Base-by-base conservation (phyloP, 2,797 vertebrate genomes). In the Synanceia verrucosa region DNA sequence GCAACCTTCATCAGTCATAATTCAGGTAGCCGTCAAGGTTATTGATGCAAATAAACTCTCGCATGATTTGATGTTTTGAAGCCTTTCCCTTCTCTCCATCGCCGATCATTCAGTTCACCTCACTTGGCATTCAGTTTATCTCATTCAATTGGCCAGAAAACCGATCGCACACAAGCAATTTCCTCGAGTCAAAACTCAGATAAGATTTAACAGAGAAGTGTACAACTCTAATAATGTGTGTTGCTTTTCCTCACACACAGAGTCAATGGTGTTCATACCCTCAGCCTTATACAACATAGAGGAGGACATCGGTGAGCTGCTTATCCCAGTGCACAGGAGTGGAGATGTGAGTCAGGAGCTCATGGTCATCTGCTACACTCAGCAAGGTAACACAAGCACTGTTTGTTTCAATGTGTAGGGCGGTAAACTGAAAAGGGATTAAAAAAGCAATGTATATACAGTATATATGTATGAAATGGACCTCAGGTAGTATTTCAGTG, bases 341-440 rank as follows among this genome's bases (percentile, higher is more conserved):
- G 97, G 97, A 72, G 97, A 99, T 13, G 87, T 95, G 73, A 96
- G 94, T 80, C 95, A 94, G 88, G 97, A 99, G 76, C 84, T 99
- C 65, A 98, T 99, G 96, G 96, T 99, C 76, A 78, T 97, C 87
- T 99, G 97, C 85, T 96, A 93, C 76, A 98, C 97, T 0, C 95
- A 96, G 26, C 96, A 97, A 96, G 97, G 97, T 98, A 94, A 86
- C 41, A 41, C 9, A 53, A 18, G 2, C 16, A 36, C 16, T 43
- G n/a, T n/a, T n/a, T n/a, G n/a, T n/a, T n/a, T n/a, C n/a, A n/a
- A 1, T 29, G 21, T n/a, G 5, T 23, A 36, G 6, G 46, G 13
- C 7, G 10, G 18, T 28, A 4, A 44, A 65, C 10, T 70, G 29
- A 34, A 36, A 55, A 36, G 19, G 34, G 52, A n/a, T n/a, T n/a